These are phyloP conservation scores for Eremobia ochroleuca DNA, from an alignment of 2,888 invertebrate species.

Conservation along the genomic window DNA sequence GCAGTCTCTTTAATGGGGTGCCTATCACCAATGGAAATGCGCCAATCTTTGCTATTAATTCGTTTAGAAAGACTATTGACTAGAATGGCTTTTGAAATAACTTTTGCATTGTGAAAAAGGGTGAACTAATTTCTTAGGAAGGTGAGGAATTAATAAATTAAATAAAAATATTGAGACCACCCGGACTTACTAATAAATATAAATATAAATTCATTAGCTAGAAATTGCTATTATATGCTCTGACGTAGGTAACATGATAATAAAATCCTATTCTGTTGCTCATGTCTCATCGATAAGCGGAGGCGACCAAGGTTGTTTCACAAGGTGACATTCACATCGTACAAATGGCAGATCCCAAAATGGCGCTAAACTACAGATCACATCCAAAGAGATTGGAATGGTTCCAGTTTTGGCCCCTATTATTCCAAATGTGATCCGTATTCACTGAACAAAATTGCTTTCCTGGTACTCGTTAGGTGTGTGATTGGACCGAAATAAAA, in stretches of 20 bases:
- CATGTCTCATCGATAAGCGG: neutral
- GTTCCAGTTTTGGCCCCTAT: constrained; percentile 58
- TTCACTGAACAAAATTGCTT: constrained; percentile 60
- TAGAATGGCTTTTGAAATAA: neutral
- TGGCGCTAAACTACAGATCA: constrained; percentile 47
- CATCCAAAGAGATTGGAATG: constrained; percentile 57
- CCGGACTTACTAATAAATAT: neutral
- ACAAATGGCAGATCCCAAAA: constrained; percentile 37
- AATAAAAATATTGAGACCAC: neutral
- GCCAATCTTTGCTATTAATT: constrained; percentile 74
- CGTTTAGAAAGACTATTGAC: constrained; percentile 20
- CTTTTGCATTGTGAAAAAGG: neutral
- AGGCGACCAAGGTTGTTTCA: constrained; percentile 10
- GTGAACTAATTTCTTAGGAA: neutral
- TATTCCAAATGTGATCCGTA: constrained; percentile 63
- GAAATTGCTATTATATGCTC: neutral
- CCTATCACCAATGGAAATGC: constrained; percentile 78
- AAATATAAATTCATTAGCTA: neutral
- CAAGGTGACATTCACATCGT: constrained; percentile 29
- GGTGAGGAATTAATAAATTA: too few species aligned
- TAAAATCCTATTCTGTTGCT: neutral
- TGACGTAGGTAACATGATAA: neutral
- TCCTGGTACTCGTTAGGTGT: constrained; percentile 57
- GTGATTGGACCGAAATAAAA: constrained; percentile 58
- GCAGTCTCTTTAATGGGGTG: constrained; percentile 79